A percentile compares a stretch with the other conserved stretches of the same genome.
Conservation (phyloP, 2,888 invertebrate genomes). For the Yponomeuta plumbellus region DNA sequence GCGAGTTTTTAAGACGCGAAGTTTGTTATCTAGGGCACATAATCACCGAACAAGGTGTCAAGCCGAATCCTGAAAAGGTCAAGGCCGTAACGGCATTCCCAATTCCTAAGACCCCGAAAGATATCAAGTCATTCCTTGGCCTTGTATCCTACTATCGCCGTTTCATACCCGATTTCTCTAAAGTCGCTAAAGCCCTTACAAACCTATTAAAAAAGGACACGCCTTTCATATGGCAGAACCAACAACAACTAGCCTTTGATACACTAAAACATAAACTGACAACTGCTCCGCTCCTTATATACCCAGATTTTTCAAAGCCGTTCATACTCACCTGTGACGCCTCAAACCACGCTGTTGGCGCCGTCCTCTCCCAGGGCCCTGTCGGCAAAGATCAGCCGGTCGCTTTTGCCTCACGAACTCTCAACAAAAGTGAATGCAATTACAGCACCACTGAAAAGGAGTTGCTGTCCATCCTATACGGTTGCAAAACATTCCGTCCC, state of each 20-base stretch:
- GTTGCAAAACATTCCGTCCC: constrained; percentile 36
- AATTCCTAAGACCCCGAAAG: too few relatives aligned
- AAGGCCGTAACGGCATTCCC: constrained; percentile 22
- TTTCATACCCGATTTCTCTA: too few relatives aligned
- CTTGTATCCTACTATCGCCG: too few relatives aligned
- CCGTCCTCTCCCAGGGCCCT: constrained; percentile 18
- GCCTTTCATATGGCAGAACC: too few relatives aligned
- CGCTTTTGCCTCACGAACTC: constrained; percentile 37
- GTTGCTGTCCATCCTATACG: constrained; percentile 41
- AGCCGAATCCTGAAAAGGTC: constrained; percentile 38
- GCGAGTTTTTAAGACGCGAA: too few relatives aligned
- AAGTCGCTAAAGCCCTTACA: background rate
- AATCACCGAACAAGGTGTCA: constrained; percentile 9
- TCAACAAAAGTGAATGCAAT: constrained; percentile 37
- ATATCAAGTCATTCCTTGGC: too few relatives aligned
- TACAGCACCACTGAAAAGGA: constrained; percentile 44
- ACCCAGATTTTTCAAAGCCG: too few relatives aligned
- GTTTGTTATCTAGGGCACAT: too few relatives aligned
- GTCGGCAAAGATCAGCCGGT: constrained; percentile 35
- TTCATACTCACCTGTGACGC: constrained; percentile 29
- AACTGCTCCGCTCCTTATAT: too few relatives aligned
- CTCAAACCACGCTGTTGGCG: constrained; percentile 32
- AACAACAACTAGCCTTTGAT: too few relatives aligned
- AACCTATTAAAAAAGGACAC: too few relatives aligned
- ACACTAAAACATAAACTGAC: too few relatives aligned